phyloP scores from a whole-genome alignment of 2,888 invertebrate species.

The Drosophila nr. fundita region DNA sequence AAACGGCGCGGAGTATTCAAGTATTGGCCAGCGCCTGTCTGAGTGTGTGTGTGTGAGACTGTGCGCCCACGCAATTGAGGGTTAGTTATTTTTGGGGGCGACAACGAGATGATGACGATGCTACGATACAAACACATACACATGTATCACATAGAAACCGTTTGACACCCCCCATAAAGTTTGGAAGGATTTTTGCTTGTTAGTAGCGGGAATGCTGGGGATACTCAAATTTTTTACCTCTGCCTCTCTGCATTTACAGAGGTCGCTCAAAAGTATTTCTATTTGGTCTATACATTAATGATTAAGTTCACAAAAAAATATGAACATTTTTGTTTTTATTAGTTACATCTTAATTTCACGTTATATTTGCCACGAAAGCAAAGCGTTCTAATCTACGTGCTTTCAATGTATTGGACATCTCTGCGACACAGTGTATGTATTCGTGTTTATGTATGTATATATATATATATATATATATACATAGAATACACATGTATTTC shows the following conservation, averaged over 20 bases:
- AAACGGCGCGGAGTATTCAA: conserved; percentile 26
- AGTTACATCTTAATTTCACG: neutral
- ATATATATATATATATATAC: neutral
- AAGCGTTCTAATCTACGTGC: neutral
- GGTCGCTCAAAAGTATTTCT: neutral
- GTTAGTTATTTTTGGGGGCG: conserved; percentile 75
- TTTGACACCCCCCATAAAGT: conserved; percentile 57
- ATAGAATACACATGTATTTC: conserved; percentile 32
- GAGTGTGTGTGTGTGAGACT: conserved; percentile 26
- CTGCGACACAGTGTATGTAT: conserved; percentile 13
- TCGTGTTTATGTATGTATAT: neutral
- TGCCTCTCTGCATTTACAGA: conserved; percentile 23
- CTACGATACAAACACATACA: conserved; percentile 25
- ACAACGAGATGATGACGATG: conserved; percentile 40
- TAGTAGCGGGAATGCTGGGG: conserved; percentile 62
- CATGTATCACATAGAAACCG: conserved; percentile 22
- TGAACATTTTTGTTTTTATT: neutral
- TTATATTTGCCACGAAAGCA: neutral
- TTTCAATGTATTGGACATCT: conserved; percentile 53
- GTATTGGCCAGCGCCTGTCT: conserved; percentile 21
- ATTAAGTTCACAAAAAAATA: neutral
- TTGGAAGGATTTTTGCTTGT: conserved; percentile 48
- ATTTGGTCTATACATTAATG: neutral
- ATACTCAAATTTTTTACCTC: conserved; percentile 22
- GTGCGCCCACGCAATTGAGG: conserved; percentile 50